Evolutionary conservation across 2,888 invertebrate genomes (phyloP), one percentile per base, ranked within the genome.

Genomic region (Mystacides longicornis): DNA sequence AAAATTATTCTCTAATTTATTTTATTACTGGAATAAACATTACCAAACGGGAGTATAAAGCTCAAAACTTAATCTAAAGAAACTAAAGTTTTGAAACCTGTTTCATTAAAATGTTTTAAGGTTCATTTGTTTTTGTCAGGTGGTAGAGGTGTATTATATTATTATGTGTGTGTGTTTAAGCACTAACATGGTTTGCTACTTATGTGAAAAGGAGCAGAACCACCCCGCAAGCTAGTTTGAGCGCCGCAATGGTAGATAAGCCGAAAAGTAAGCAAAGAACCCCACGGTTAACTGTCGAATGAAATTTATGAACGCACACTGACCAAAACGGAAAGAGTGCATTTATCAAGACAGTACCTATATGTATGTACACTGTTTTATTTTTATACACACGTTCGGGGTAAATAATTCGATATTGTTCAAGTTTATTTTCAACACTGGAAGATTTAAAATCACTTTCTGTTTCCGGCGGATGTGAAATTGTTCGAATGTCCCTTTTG

Each of bases 401-500:
- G 37, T 37, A 37, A 37, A 37, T 37, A 37, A 37, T 37, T 37
- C 37, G 7, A 37, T 37, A 37, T 37, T 37, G 37, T 37, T 37
- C 16, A 37, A 37, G 37, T 14, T 37, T 37, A 37, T 37, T 37
- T 37, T 37, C 14, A 37, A 37, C 37, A 37, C 16, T 37, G 37
- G 14, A 37, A 37, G 37, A 37, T 37, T 37, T 37, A 37, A 37
- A 37, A 37, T 37, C 37, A 37, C 37, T 37, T 37, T 37, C n/a
- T 37, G 37, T 37, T 37, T 37, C 37, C 37, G 37, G n/a, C 37
- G 37, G 37, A 37, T 37, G 37, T 3, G 37, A 14, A 37, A 37
- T 37, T 37, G 37, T 16, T 37, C 37, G 37, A 37, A 37, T 37
- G 37, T 37, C 37, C 37, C 37, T 14, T 16, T 14, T n/a, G 14